Base-by-base conservation (phyloP, 2,797 vertebrate genomes). In the Helicolenus hilgendorfi region DNA sequence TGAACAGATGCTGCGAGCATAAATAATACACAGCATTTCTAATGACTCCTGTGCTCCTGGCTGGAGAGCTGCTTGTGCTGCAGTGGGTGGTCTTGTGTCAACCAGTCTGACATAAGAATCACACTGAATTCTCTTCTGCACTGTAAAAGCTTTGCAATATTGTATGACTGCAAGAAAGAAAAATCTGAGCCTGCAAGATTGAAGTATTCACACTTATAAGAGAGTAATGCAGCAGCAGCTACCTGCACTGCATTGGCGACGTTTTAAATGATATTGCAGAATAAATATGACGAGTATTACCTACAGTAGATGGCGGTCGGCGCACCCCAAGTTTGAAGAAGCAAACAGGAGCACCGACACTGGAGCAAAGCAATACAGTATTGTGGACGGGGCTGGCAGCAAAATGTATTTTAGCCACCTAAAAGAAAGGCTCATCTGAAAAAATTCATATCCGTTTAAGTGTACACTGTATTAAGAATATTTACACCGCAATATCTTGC, bases 11-110 rank as follows among this genome's bases (percentile, higher is more conserved):
- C 76, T 88, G 59, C 2, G 31, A 84, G 72, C 59, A 93, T 95
- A 89, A 96, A 96, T 95, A 95, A 96, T 92, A 84, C 88, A 92
- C 80, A 70, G 78, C 68, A 91, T 95, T 92, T 90, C 74, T 94
- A 93, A 94, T 89, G 89, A 93, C 86, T 95, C 49, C 64, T 65
- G 69, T 36, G 49, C 73, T 92, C 70, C 86, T 87, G 88, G 86
- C 81, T 88, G 33, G 85, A 86, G 79, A 86, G 78, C 45, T 91
- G 93, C 92, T 91, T 90, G 70, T 90, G 72, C 77, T 91, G 81
- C 79, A 74, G 87, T 89, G 75, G 85, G 81, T 4, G 85, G 80
- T 56, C 82, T 88, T 79, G 64, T 85, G 88, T 90, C 80, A 89
- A 83, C 78, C 81, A 27, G 36, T 64, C 81, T 75, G 78, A 84